Percentiles rank a stretch among this genome's conserved stretches.
Conservation (phyloP, 2,888 invertebrate species). For the Conchocele bisecta region DNA sequence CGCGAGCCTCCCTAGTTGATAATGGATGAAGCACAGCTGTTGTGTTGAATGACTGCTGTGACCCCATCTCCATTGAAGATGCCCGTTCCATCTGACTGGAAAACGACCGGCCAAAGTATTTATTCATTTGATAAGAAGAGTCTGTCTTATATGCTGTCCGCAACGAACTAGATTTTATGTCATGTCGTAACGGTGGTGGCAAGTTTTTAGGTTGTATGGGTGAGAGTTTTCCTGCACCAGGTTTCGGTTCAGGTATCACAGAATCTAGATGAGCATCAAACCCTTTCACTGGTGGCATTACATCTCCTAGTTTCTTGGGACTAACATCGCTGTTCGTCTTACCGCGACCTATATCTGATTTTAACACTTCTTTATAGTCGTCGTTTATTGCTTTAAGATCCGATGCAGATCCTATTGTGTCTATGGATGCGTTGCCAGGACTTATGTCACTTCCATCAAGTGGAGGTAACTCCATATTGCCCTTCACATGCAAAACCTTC, state of each 20-base stretch:
- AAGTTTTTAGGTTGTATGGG: constrained; percentile 61
- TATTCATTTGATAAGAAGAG: constrained; percentile 55
- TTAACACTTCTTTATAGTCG: constrained; percentile 48
- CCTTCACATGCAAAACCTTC: too few species aligned
- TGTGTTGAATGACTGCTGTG: constrained; percentile 66
- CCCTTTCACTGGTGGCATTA: not conserved
- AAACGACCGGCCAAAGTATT: constrained; percentile 51
- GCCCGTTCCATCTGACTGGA: constrained; percentile 33
- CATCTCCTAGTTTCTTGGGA: not conserved
- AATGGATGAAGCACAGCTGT: constrained; percentile 66
- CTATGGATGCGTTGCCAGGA: constrained; percentile 39
- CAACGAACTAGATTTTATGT: constrained; percentile 66
- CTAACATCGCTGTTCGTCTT: constrained; percentile 6
- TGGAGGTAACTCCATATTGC: too few species aligned
- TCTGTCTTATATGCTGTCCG: constrained; percentile 72
- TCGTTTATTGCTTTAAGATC: constrained; percentile 57
- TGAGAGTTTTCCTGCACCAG: constrained; percentile 53
- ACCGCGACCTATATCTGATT: constrained; percentile 16
- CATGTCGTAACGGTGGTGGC: constrained; percentile 69
- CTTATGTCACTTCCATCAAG: constrained; percentile 36
- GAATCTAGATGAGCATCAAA: constrained; percentile 5
- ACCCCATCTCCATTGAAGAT: constrained; percentile 57
- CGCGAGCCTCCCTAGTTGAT: constrained; percentile 73
- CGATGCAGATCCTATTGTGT: constrained; percentile 53
- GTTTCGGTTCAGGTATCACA: constrained; percentile 48